phyloP scores from a whole-genome alignment of 2,888 invertebrate genomes.

The Apamea epomidion region DNA sequence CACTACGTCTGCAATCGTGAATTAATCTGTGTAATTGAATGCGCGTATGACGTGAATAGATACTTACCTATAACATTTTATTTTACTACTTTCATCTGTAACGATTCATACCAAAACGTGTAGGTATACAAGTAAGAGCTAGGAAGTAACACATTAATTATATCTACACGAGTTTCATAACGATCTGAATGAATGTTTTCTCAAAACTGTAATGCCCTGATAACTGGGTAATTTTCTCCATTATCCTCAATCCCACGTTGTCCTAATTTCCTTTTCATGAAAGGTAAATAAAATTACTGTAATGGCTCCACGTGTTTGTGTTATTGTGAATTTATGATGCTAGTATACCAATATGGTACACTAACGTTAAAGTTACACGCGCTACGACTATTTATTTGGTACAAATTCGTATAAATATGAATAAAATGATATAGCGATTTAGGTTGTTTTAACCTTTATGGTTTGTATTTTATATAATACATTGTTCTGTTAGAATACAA shows the following conservation, averaged over 20 bases:
- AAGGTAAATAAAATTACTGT: conserved; percentile 40
- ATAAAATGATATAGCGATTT: conserved; percentile 6
- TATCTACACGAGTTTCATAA: conserved; percentile 38
- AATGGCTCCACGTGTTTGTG: conserved; percentile 41
- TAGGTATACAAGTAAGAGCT: not conserved
- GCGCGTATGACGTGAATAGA: not conserved
- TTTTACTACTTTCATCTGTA: not conserved
- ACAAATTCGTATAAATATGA: conserved; percentile 21
- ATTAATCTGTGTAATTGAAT: not conserved
- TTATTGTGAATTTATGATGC: conserved; percentile 41
- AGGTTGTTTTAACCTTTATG: conserved; percentile 13
- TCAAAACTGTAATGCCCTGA: conserved; percentile 20
- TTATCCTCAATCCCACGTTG: conserved; percentile 45
- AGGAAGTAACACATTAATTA: not conserved
- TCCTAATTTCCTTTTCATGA: conserved; percentile 52
- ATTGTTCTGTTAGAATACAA: conserved; percentile 1
- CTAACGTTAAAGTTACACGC: conserved; percentile 17
- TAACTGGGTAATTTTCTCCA: conserved; percentile 42
- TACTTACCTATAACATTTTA: not conserved
- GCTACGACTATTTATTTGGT: conserved; percentile 42
- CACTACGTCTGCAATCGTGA: not conserved
- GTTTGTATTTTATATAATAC: not conserved
- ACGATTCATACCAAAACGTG: conserved; percentile 12
- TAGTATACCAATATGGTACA: conserved; percentile 29
- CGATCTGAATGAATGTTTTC: conserved; percentile 10